Evolutionary conservation across 2,888 invertebrate species (phyloP), one percentile per base, ranked within the genome.

Genomic region (Ashinkailepas kermadecensis): DNA sequence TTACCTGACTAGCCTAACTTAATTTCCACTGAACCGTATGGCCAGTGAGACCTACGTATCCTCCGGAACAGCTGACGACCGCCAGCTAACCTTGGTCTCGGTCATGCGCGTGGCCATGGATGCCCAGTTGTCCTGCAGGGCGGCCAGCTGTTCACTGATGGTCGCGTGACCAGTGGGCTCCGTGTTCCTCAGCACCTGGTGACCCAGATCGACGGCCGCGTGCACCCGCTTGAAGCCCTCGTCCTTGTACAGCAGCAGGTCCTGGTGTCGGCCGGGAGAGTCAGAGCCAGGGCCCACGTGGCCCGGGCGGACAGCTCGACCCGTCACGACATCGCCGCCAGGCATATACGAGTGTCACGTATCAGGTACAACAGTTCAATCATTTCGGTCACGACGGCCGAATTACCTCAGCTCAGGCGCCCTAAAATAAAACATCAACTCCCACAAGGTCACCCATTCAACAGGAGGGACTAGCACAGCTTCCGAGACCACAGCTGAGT

Each of bases 71-170:
- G 39, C 39, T 39, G 39, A 39, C 39, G 39, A 39, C 4, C 39
- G 21, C 64, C n/a, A 7, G n/a, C 15, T 70, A 0, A 74, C 74
- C 88, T 97, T 96, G 0, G 95, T 94, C 87, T 97, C 96, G 79
- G 95, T 92, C 92, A 97, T 95, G 87, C 93, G 93, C 0, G 95
- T 91, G 6, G 95, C 92, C 80, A 96, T 89, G 12, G 91, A 91
- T 57, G 96, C 95, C 96, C 97, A 97, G 85, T 95, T 93, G 86
- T 94, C 94, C 89, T 97, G 97, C 79, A 97, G 89, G 82, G 92
- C 91, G 1, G 93, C 91, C 11, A 97, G 88, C 7, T 93, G 91
- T 84, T 93, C 92, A 85, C 96, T 96, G 81, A 98, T 95, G 58
- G 92, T 90, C 84, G 93, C 93, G 85, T 97, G 96, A 0, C 97